phyloP scores from a whole-genome alignment of 2,113 vertebrate species.

The Lophochroa leadbeateri region DNA sequence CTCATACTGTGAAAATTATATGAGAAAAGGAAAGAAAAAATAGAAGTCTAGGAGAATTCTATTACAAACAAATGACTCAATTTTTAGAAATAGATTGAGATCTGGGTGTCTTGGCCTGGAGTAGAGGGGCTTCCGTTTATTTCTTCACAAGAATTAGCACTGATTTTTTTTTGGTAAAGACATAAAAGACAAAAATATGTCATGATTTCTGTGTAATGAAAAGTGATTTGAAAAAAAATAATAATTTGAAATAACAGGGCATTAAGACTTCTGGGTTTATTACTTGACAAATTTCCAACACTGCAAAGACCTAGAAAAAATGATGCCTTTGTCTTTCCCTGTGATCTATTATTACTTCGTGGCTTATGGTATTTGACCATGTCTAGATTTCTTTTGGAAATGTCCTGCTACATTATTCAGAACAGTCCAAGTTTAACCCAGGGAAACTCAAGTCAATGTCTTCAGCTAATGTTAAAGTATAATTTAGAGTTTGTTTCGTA shows the following conservation, averaged over 20 bases:
- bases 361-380: not conserved
- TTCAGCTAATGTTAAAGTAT: not conserved
- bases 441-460: not conserved
- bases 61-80: not conserved
- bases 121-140: not conserved
- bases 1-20: conserved; percentile 22
- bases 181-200: not conserved
- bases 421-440: not conserved
- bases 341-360: not conserved
- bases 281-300: not conserved
- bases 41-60: not conserved
- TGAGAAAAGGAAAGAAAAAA: not conserved
- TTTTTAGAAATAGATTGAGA: conserved; percentile 2
- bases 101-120: not conserved
- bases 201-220: not conserved
- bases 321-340: not conserved
- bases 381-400: not conserved
- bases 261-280: not conserved
- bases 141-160: not conserved
- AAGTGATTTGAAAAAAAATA: not conserved
- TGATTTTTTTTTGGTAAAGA: not conserved
- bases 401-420: not conserved
- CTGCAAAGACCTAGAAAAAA: not conserved
- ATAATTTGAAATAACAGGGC: not conserved
- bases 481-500: not conserved